phyloP scores from a whole-genome alignment of 1,140 invertebrate species.

The Procambarus virginalis region DNA sequence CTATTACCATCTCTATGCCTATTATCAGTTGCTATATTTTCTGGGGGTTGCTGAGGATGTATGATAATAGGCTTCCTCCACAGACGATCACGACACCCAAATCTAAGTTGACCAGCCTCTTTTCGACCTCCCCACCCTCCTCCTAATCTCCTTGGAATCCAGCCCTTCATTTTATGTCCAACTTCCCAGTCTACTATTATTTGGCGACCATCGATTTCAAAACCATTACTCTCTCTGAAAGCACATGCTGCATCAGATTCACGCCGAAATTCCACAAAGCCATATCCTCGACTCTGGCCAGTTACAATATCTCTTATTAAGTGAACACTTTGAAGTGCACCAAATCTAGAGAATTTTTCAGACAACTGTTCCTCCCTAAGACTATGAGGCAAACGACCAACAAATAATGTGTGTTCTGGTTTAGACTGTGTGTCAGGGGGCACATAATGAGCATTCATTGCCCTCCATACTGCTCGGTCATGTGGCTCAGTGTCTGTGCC shows the following conservation, averaged over 20 bases:
- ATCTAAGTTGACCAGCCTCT: slow-evolving; percentile 90
- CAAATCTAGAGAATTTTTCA: slow-evolving; percentile 80
- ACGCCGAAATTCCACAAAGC: slow-evolving; percentile 87
- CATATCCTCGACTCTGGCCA: slow-evolving; percentile 87
- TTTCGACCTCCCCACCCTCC: slow-evolving; percentile 91
- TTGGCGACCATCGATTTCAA: slow-evolving; percentile 81
- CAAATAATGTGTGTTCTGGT: slow-evolving; percentile 84
- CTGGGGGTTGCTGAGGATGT: background rate
- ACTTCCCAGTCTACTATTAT: slow-evolving; percentile 78
- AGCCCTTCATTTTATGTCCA: slow-evolving; percentile 80
- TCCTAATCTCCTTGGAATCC: slow-evolving; percentile 83
- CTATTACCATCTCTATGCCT: background rate
- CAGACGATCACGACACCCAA: slow-evolving; percentile 86
- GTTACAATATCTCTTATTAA: slow-evolving; percentile 88
- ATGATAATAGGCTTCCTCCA: slow-evolving; percentile 73
- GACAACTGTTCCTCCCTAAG: slow-evolving; percentile 78
- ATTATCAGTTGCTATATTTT: background rate
- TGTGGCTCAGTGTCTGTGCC: slow-evolving; percentile 88
- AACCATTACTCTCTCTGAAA: slow-evolving; percentile 78
- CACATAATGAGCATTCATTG: slow-evolving; percentile 82
- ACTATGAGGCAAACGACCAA: slow-evolving; percentile 83
- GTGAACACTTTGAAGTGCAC: slow-evolving; percentile 81
- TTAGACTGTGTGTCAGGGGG: slow-evolving; percentile 80
- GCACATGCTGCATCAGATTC: slow-evolving; percentile 79
- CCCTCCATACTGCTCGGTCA: slow-evolving; percentile 85